Evolutionary conservation across 2,113 vertebrate species (phyloP).

Genomic region (Gnathonemus echidnorhynchus): DNA sequence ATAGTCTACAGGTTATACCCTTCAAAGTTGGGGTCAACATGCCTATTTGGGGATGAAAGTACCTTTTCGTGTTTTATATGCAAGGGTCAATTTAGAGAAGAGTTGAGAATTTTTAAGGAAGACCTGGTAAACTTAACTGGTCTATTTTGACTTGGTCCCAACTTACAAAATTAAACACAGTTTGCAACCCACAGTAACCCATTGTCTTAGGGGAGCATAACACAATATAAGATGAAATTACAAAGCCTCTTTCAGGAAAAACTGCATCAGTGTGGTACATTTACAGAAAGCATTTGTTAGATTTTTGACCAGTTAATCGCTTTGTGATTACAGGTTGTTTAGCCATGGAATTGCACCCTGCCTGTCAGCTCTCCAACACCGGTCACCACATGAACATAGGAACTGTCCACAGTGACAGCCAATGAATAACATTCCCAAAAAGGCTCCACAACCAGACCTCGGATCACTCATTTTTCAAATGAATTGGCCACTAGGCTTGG

Average conservation of each 20-base stretch:
- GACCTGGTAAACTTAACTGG: background rate
- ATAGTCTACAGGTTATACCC: background rate
- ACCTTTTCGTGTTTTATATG: background rate
- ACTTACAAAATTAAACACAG: background rate
- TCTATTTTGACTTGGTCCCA: background rate
- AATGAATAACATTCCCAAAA: slow-evolving; percentile 1
- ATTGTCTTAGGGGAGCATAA: background rate
- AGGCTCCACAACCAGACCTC: slow-evolving; percentile 19
- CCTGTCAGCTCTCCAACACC: background rate
- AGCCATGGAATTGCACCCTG: background rate
- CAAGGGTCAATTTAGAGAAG: background rate
- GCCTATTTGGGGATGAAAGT: background rate
- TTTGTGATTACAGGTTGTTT: background rate
- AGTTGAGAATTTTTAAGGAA: background rate
- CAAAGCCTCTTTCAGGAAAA: background rate
- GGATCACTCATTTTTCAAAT: slow-evolving; percentile 44
- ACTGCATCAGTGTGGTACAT: background rate
- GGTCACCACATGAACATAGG: background rate
- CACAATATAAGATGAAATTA: background rate
- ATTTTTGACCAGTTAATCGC: background rate
- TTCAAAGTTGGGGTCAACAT: background rate
- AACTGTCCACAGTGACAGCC: background rate
- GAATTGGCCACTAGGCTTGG: slow-evolving; percentile 30
- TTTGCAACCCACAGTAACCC: background rate
- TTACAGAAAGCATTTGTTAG: background rate